Conservation (phyloP, 2,113 vertebrate genomes). For the Herpetotheres cachinnans region DNA sequence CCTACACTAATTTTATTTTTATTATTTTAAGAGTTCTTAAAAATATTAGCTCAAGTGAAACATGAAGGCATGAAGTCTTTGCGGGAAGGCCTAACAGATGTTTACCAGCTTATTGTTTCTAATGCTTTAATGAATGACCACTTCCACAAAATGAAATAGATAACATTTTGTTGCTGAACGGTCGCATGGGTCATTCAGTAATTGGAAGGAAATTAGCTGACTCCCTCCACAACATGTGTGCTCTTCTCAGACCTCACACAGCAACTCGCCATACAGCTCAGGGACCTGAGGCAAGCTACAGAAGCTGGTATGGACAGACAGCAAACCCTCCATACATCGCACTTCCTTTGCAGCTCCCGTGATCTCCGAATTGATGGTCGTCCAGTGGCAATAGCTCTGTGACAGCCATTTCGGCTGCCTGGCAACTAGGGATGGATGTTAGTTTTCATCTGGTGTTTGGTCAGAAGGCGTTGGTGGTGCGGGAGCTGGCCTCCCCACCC, state of each 20-base stretch:
- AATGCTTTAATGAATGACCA: neutral
- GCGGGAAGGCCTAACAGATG: neutral
- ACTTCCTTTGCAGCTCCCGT: neutral
- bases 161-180: neutral
- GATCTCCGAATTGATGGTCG: constrained; percentile 25
- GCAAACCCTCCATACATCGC: neutral
- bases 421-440: constrained; percentile 1
- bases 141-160: neutral
- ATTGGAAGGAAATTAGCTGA: neutral
- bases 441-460: neutral
- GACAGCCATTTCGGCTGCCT: constrained; percentile 54
- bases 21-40: constrained; percentile 19
- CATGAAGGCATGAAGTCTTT: neutral
- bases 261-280: neutral
- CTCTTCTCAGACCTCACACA: neutral
- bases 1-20: constrained; percentile 29
- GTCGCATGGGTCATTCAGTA: accelerated
- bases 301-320: neutral
- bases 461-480: neutral
- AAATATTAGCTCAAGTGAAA: neutral
- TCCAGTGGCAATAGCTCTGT: constrained; percentile 59
- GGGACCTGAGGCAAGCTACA: neutral
- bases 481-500: neutral
- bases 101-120: neutral
- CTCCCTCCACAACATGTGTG: neutral